Evolutionary conservation across 2,797 vertebrate genomes (phyloP), one percentile per base, ranked within the genome.

Genomic region (Hypotaenidia philippensis): DNA sequence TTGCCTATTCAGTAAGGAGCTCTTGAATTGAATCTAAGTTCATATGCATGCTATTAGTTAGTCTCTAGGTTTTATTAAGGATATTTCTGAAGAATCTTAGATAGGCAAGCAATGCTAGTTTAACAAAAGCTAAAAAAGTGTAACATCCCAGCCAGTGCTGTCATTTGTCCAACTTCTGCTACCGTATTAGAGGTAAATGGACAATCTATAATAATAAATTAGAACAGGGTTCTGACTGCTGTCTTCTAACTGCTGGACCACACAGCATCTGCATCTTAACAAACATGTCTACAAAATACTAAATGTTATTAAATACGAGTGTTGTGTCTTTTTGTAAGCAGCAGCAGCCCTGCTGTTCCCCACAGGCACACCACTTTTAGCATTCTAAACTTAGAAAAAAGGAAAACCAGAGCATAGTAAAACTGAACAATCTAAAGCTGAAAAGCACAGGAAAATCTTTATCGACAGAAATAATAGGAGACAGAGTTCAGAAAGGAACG

Each of bases 251-350:
- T 70, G 9, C 40, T 59, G 49, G 80, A 63, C 74, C 63, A 72
- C 83, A 66, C 60, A 91, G 52, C 55, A 52, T 45, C 53, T 1
- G 2, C 45, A 45, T 38, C 0, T 10, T 79, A 63, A 66, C 60
- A 92, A 91, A 66, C 55, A 38, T 49, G 64, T 66, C 89, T 83
- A 86, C 76, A 78, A 76, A 84, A 41, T 26, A 93, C 83, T 56
- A 86, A 49, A 69, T 93, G 79, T 75, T 88, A 38, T 47, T 83
- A 68, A 88, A 63, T 61, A 27, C 23, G 55, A 80, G 56, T 20
- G 56, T 77, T 94, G 26, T 36, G 59, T 32, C 52, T 64, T 66
- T 77, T 66, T 71, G 45, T 26, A 65, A 79, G 83, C 72, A 81
- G 83, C 72, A 81, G 32, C 36, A 53, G 59, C 52, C 34, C 47